These are phyloP conservation scores for Hemaris fuciformis DNA, from an alignment of 2,888 invertebrate species.

Conservation along the genomic window DNA sequence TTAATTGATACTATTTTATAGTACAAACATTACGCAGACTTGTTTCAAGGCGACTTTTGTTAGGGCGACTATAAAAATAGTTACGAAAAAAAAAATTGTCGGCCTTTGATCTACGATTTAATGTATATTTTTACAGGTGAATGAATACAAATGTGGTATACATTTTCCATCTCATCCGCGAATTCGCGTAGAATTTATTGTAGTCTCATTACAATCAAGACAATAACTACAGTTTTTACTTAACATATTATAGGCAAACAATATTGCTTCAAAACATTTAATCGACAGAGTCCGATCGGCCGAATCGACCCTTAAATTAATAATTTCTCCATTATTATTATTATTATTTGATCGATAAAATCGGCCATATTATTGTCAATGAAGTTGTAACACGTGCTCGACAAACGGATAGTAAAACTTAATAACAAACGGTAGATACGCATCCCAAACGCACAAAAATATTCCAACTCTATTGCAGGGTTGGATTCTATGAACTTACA, in stretches of 20 bases:
- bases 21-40: conserved; percentile 9
- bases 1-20: conserved; percentile 23
- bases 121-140: background rate
- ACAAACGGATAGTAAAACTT: background rate
- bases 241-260: no score
- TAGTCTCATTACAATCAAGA: no score
- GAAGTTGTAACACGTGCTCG: background rate
- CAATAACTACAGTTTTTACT: no score
- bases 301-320: no score
- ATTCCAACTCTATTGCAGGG: background rate
- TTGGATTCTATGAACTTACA: conserved; percentile 2
- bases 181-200: no score
- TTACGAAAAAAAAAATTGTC: background rate
- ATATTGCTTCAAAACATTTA: no score
- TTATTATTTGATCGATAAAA: background rate
- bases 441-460: conserved; percentile 1
- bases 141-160: background rate
- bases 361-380: background rate
- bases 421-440: background rate
- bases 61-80: background rate
- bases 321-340: background rate
- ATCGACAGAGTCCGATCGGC: no score
- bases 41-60: background rate
- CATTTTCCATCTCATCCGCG: no score
- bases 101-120: background rate